Evolutionary conservation across 2,113 vertebrate genomes (phyloP), one percentile per base, ranked within the genome.

Genomic region (Etheostoma spectabile): DNA sequence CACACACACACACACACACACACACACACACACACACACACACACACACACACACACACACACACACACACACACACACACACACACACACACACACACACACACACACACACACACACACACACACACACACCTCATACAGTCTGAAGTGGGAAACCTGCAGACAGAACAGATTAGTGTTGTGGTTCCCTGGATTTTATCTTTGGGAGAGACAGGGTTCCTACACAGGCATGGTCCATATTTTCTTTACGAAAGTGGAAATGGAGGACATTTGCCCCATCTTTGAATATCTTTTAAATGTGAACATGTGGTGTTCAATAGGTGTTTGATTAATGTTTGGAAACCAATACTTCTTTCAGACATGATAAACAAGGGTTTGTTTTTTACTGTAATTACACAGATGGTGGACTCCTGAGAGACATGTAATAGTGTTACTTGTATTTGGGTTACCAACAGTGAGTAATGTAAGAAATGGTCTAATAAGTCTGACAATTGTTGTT

Each of bases 121-220:
- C 56, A 16, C 22, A 57, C 22, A 57, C 52, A 56, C 22, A 57
- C 24, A 5, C 18, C 66, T 24, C 63, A 51, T 73, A 79, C 74
- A 65, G 75, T 64, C 65, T 82, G 46, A 66, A 61, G 11, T 0
- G 46, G 59, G 74, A 56, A 74, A 74, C 57, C 69, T 65, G 55
- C 51, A 85, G 67, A 83, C 77, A 30, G 48, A 63, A 56, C 64
- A 22, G 61, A 71, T 88, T 86, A 85, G 88, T 72, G 81, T 86
- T 67, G 72, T 48, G 53, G 66, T 74, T 86, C 38, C 78, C 67
- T 87, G 78, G 53, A 72, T 73, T 68, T 59, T n/a, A 73, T 84
- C 83, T 89, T 87, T 86, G 75, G 77, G 57, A 82, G 46, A 77
- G 65, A 76, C 61, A 8, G 64, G 78, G 83, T 81, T 90, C 79